Conservation (phyloP, 2,888 invertebrate genomes). For the Agriopis aurantiaria region DNA sequence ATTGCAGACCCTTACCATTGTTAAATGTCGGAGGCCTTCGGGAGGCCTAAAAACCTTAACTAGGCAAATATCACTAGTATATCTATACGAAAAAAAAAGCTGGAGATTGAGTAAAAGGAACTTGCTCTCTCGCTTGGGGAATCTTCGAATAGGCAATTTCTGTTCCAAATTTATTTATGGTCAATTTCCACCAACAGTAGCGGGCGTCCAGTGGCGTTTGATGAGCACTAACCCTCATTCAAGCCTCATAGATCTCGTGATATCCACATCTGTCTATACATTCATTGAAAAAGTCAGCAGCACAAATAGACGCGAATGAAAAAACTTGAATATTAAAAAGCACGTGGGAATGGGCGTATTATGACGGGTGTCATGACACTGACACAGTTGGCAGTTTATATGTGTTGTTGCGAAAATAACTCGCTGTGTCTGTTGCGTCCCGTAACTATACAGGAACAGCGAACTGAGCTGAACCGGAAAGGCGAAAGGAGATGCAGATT, state of each 20-base stretch:
- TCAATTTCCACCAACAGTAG: too few species aligned
- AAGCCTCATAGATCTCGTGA: too few species aligned
- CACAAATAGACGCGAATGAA: conserved; percentile 13
- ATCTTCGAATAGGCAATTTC: too few species aligned
- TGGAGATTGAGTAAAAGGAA: too few species aligned
- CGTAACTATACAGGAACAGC: neutral
- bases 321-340: conserved; percentile 24
- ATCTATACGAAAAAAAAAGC: too few species aligned
- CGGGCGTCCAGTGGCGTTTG: too few species aligned
- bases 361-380: conserved; percentile 51
- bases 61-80: too few species aligned
- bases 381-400: conserved; percentile 61
- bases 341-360: conserved; percentile 39
- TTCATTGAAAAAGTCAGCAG: conserved; percentile 15
- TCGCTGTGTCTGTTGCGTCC: conserved; percentile 30
- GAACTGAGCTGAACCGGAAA: neutral
- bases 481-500: neutral
- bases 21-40: neutral
- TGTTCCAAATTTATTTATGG: too few species aligned
- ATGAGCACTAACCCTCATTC: too few species aligned
- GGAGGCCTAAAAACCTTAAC: too few species aligned
- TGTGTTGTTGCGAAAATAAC: conserved; percentile 56
- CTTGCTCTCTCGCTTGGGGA: too few species aligned
- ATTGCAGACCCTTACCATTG: conserved; percentile 15
- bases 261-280: neutral